Evolutionary conservation across 2,888 invertebrate genomes (phyloP).

Genomic region (Elegia similella): DNA sequence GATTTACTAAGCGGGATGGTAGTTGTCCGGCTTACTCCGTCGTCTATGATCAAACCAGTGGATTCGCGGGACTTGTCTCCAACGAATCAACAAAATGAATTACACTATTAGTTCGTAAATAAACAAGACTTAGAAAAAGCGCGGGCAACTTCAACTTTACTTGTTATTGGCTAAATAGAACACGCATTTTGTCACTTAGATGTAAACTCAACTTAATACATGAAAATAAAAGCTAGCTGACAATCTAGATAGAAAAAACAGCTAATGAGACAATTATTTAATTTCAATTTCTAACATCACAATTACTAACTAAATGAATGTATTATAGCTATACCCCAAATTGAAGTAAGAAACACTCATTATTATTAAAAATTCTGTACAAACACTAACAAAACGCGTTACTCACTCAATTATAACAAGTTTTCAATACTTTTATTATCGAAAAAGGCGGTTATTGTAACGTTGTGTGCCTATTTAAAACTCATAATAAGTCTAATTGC

Average conservation of each 20-base stretch:
- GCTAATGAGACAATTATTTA: not conserved
- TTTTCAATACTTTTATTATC: not conserved
- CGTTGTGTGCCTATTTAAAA: too few species aligned
- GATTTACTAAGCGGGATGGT: too few species aligned
- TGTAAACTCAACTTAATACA: slow-evolving; percentile 3
- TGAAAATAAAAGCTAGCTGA: slow-evolving; percentile 3
- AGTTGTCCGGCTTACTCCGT: too few species aligned
- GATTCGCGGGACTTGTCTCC: too few species aligned
- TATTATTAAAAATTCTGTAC: slow-evolving; percentile 14
- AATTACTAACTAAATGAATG: slow-evolving; percentile 10
- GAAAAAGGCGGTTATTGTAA: not conserved
- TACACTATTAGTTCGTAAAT: too few species aligned
- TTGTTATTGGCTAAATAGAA: too few species aligned
- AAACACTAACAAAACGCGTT: slow-evolving; percentile 8
- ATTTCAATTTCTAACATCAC: slow-evolving; percentile 1
- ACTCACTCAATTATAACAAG: not conserved
- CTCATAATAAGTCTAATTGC: too few species aligned
- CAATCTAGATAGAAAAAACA: slow-evolving; percentile 1
- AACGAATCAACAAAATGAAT: too few species aligned
- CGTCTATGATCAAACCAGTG: too few species aligned
- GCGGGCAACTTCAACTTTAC: too few species aligned
- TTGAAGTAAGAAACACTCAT: not conserved
- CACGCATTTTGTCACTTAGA: not conserved
- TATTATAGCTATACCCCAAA: not conserved
- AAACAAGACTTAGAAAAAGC: too few species aligned